These are phyloP conservation scores for Atta texana DNA, from an alignment of 1,140 invertebrate genomes.

Conservation along the genomic window DNA sequence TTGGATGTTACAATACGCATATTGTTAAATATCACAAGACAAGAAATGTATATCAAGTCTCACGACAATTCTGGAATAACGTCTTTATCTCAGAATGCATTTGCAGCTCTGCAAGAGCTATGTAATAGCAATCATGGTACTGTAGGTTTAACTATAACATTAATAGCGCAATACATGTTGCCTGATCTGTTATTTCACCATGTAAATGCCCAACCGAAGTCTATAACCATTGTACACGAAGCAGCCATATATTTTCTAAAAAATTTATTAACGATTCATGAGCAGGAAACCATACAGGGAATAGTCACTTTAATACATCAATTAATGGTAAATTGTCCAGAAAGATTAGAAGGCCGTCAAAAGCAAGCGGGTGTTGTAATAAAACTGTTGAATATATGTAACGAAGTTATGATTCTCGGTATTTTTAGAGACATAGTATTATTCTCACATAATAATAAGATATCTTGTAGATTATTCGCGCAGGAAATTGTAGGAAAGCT, in stretches of 20 bases:
- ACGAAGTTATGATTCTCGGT: constrained; percentile 78
- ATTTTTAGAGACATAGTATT: constrained; percentile 86
- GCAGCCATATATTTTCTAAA: constrained; percentile 86
- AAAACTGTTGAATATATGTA: constrained; percentile 85
- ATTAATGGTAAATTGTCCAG: constrained; percentile 87
- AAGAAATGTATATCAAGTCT: constrained; percentile 82
- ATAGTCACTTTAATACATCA: constrained; percentile 87
- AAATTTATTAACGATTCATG: constrained; percentile 82
- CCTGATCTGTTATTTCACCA: constrained; percentile 85
- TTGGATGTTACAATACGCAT: constrained; percentile 85
- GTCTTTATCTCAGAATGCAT: constrained; percentile 84
- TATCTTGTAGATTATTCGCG: constrained; percentile 86
- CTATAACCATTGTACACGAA: constrained; percentile 84
- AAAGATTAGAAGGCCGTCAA: constrained; percentile 87
- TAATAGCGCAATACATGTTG: constrained; percentile 86
- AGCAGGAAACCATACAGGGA: constrained; percentile 80
- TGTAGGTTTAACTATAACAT: constrained; percentile 81
- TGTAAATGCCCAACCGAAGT: constrained; percentile 82
- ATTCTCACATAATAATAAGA: constrained; percentile 86
- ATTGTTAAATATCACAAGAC: constrained; percentile 85
- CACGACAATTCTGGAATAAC: constrained; percentile 70
- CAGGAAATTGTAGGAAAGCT: constrained; percentile 87
- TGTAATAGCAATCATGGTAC: constrained; percentile 86
- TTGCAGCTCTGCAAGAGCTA: constrained; percentile 84
- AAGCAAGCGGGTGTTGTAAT: constrained; percentile 86